A percentile compares a stretch with the other conserved stretches of the same genome.
Conservation (phyloP, 2,113 vertebrate genomes). For the Zingel zingel region DNA sequence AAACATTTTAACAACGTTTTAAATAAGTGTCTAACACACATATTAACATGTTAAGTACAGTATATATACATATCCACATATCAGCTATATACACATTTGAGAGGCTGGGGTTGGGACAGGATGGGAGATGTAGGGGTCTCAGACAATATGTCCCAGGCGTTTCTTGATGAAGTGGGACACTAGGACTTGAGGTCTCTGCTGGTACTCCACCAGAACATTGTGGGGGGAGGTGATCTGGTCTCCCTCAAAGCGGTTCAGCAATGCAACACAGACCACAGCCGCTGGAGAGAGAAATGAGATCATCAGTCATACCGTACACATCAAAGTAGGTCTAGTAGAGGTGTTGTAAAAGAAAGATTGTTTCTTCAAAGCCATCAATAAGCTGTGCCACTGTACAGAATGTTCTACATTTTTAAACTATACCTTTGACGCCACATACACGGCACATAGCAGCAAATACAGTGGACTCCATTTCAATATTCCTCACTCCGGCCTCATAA, state of each 20-base stretch:
- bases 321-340: neutral
- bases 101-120: neutral
- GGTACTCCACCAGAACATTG: conserved; percentile 87
- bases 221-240: conserved; percentile 89
- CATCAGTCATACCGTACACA: neutral
- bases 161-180: conserved; percentile 89
- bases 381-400: neutral
- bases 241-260: conserved; percentile 89
- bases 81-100: conserved; percentile 56
- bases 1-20: conserved; percentile 31
- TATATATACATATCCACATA: conserved; percentile 69
- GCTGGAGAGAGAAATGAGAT: conserved; percentile 78
- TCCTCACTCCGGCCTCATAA: conserved; percentile 84
- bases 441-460: conserved; percentile 91
- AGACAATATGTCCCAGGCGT: conserved; percentile 76
- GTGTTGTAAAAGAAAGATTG: neutral
- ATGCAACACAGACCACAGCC: conserved; percentile 88
- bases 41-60: conserved; percentile 60
- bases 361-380: neutral
- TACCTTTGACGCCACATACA: conserved; percentile 90
- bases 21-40: conserved; percentile 60
- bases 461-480: conserved; percentile 92
- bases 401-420: neutral
- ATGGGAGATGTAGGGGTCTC: conserved; percentile 11
- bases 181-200: conserved; percentile 87